These are phyloP conservation scores for Pheosia gnoma DNA, from an alignment of 2,888 invertebrate species.

Conservation along the genomic window DNA sequence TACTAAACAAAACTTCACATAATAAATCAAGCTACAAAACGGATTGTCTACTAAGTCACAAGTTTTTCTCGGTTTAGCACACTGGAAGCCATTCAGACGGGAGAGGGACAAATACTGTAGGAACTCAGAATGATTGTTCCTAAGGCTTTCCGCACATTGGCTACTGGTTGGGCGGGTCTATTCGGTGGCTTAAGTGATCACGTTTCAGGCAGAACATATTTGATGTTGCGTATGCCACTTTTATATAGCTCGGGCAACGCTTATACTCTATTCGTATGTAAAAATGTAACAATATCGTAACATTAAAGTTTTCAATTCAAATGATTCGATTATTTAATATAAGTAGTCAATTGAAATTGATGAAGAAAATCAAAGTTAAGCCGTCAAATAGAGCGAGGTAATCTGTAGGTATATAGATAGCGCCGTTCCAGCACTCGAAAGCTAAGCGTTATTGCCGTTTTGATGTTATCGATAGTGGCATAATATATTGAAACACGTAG, in stretches of 20 bases:
- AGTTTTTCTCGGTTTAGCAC: constrained; percentile 11
- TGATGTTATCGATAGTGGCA: constrained; percentile 16
- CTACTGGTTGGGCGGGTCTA: too few species aligned
- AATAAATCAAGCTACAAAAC: constrained; percentile 7
- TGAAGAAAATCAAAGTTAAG: neutral
- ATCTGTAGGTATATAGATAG: constrained; percentile 27
- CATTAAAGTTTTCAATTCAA: too few species aligned
- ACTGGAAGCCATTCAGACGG: constrained; percentile 13
- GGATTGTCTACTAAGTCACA: constrained; percentile 4
- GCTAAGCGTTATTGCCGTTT: constrained; percentile 21
- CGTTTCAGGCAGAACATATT: too few species aligned
- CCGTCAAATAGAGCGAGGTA: constrained; percentile 26
- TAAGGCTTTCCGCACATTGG: too few species aligned
- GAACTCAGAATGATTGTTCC: constrained; percentile 4
- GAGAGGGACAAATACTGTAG: constrained; percentile 25
- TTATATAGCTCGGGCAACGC: too few species aligned
- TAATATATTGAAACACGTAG: neutral
- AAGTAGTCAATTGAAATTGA: neutral
- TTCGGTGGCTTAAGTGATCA: too few species aligned
- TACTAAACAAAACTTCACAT: neutral
- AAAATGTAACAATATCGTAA: too few species aligned
- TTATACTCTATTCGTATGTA: too few species aligned
- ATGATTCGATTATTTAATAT: too few species aligned
- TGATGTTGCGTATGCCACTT: too few species aligned
- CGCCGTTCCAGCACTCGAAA: constrained; percentile 14